Evolutionary conservation across 2,888 invertebrate species (phyloP).

Genomic region (Troides helena): DNA sequence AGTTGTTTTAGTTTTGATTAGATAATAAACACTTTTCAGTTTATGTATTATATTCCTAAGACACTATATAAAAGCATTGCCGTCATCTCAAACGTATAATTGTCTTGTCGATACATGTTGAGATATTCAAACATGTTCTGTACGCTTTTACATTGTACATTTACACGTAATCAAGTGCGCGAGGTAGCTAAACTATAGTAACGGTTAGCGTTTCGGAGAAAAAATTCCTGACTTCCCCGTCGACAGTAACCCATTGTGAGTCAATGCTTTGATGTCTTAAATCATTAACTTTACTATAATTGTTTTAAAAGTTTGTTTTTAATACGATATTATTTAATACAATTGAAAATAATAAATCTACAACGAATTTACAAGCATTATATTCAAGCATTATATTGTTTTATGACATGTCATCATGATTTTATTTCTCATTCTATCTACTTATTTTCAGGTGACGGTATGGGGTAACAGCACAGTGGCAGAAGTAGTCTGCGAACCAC

Average conservation of each 20-base stretch:
- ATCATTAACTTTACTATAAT: conserved; percentile 3
- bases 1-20: background rate
- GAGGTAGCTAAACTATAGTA: conserved; percentile 37
- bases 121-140: conserved; percentile 25
- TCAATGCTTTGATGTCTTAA: conserved; percentile 8
- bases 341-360: no score
- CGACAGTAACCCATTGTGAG: conserved; percentile 15
- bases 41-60: background rate
- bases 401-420: background rate
- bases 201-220: conserved; percentile 40
- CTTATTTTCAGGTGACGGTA: conserved; percentile 62
- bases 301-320: background rate
- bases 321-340: no score
- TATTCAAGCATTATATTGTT: no score
- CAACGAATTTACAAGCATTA: no score
- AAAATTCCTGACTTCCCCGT: conserved; percentile 36
- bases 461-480: conserved; percentile 68
- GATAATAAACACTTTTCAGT: background rate
- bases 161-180: conserved; percentile 24
- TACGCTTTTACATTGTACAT: conserved; percentile 23
- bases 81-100: conserved; percentile 11
- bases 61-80: background rate
- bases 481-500: conserved; percentile 68
- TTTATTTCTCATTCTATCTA: background rate
- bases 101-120: conserved; percentile 4